Conservation (phyloP, 1,140 invertebrate genomes). For the Drosophila simulans region DNA sequence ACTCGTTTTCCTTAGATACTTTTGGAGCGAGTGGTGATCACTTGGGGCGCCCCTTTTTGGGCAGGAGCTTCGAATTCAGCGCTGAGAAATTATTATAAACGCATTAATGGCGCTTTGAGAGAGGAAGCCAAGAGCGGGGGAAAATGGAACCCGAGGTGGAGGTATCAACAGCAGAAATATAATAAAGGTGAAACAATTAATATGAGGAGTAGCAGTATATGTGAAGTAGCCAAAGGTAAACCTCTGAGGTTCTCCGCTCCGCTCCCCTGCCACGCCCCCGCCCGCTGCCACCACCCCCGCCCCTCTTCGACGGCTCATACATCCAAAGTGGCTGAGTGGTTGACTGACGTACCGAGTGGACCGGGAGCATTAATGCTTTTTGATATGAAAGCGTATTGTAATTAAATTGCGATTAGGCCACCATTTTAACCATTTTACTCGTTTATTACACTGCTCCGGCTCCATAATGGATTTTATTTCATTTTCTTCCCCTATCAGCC, state of each 20-base stretch:
- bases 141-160: conserved; percentile 23
- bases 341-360: conserved; percentile 40
- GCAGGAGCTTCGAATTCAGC: conserved; percentile 55
- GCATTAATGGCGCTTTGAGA: conserved; percentile 74
- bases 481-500: conserved; percentile 56
- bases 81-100: conserved; percentile 81
- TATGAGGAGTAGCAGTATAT: conserved; percentile 72
- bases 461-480: conserved; percentile 82
- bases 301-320: background rate
- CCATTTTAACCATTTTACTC: conserved; percentile 83
- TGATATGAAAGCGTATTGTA: conserved; percentile 84
- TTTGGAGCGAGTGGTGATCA: conserved; percentile 14
- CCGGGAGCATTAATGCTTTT: conserved; percentile 75
- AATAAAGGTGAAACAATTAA: conserved; percentile 83
- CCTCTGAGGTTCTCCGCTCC: conserved; percentile 27
- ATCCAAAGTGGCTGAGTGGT: conserved; percentile 36
- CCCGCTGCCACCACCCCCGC: conserved; percentile 11
- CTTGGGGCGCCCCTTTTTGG: conserved; percentile 18
- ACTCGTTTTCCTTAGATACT: conserved; percentile 42
- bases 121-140: background rate
- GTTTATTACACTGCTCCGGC: conserved; percentile 77
- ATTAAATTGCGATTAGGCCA: conserved; percentile 84
- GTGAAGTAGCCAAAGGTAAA: conserved; percentile 51
- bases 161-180: conserved; percentile 74
- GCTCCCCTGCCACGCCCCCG: conserved; percentile 52